phyloP scores from a whole-genome alignment of 2,888 invertebrate genomes.

The Lysandra coridon region DNA sequence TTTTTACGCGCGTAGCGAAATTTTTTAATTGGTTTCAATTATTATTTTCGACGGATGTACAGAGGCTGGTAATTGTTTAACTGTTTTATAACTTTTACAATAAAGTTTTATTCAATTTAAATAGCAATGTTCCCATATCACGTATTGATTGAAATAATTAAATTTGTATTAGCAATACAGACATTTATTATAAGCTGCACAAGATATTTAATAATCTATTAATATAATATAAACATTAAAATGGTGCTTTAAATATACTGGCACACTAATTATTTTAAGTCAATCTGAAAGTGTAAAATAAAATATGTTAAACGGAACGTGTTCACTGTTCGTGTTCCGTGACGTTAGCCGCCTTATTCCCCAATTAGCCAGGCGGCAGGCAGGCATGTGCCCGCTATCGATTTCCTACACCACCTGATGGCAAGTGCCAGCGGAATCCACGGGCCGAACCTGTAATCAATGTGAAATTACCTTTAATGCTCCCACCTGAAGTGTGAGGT shows the following conservation, averaged over 20 bases:
- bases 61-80: neutral
- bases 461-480: slow-evolving; percentile 87
- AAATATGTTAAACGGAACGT: neutral
- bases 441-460: slow-evolving; percentile 50
- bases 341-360: neutral
- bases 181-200: neutral
- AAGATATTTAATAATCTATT: neutral
- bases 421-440: slow-evolving; percentile 29
- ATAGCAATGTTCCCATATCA: neutral
- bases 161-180: neutral
- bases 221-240: neutral
- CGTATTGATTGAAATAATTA: neutral
- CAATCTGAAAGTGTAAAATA: neutral
- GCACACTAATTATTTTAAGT: neutral
- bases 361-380: neutral
- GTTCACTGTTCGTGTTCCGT: neutral
- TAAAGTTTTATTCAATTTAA: neutral
- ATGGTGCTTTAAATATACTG: neutral
- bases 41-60: slow-evolving; percentile 16
- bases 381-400: slow-evolving; percentile 6
- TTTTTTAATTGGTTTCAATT: slow-evolving; percentile 39
- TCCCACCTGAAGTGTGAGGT: slow-evolving; percentile 89
- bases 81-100: neutral
- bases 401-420: slow-evolving; percentile 31
- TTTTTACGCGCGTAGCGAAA: slow-evolving; percentile 36